These are phyloP conservation scores for Amphimedon queenslandica DNA, from an alignment of 37 sponge, comb jelly and placozoan species.

Conservation along the genomic window DNA sequence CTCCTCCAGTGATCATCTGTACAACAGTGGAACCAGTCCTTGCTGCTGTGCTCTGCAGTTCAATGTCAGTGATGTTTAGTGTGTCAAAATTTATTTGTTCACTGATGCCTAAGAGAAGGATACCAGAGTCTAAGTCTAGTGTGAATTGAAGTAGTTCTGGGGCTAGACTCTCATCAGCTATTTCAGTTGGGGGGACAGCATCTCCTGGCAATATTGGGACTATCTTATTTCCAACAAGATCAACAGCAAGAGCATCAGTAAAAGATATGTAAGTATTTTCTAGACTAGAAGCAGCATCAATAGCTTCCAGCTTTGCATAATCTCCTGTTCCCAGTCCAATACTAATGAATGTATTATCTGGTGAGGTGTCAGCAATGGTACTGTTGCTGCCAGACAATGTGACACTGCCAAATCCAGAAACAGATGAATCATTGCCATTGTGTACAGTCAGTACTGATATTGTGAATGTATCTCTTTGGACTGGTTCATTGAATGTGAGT, in stretches of 20 bases:
- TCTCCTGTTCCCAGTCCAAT: conserved; percentile 49
- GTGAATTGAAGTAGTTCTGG: conserved; percentile 70
- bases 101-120: conserved; percentile 56
- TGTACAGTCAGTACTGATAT: conserved; percentile 21
- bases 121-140: conserved; percentile 69
- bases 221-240: conserved; percentile 34
- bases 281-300: conserved; percentile 26
- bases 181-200: conserved; percentile 33
- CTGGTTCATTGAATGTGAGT: conserved; percentile 78
- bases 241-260: conserved; percentile 16
- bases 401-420: background rate
- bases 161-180: conserved; percentile 66
- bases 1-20: conserved; percentile 23
- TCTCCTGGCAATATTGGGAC: conserved; percentile 9
- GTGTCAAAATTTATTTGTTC: conserved; percentile 40
- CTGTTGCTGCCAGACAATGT: conserved; percentile 9
- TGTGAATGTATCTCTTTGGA: conserved; percentile 9
- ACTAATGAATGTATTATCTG: conserved; percentile 50
- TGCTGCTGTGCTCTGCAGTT: conserved; percentile 47
- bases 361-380: conserved; percentile 40
- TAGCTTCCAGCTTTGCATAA: background rate
- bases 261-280: conserved; percentile 68
- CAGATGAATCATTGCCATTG: background rate
- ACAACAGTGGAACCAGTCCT: conserved; percentile 10
- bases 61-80: conserved; percentile 45